phyloP scores from a whole-genome alignment of 2,888 invertebrate genomes.

The Pristionchus mayeri region DNA sequence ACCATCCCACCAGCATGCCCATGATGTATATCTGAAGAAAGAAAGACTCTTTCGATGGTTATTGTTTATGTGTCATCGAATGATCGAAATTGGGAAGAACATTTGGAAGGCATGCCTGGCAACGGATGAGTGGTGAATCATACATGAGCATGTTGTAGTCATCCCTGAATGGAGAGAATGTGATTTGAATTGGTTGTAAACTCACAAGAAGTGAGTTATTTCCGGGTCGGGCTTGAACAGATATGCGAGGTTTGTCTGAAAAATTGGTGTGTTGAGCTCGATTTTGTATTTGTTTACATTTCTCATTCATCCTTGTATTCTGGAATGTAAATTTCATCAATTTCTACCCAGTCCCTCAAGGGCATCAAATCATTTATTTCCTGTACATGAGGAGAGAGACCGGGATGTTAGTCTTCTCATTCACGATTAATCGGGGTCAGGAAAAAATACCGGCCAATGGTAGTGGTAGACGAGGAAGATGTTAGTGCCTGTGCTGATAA shows the following conservation, averaged over 20 bases:
- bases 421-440: too few relatives aligned
- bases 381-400: too few relatives aligned
- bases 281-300: too few relatives aligned
- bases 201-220: neutral
- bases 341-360: too few relatives aligned
- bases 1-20: constrained; percentile 52
- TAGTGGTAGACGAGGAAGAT: constrained; percentile 47
- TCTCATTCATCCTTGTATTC: too few relatives aligned
- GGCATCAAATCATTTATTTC: too few relatives aligned
- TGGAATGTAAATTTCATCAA: too few relatives aligned
- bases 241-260: constrained; percentile 3
- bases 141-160: constrained; percentile 51
- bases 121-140: constrained; percentile 51
- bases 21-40: constrained; percentile 50
- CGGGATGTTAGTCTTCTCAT: too few relatives aligned
- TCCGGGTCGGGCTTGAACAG: constrained; percentile 24
- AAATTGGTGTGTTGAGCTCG: neutral
- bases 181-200: too few relatives aligned
- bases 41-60: neutral
- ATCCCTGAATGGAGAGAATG: too few relatives aligned
- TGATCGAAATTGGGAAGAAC: too few relatives aligned
- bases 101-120: constrained; percentile 1
- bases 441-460: constrained; percentile 40
- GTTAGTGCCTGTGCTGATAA: constrained; percentile 49
- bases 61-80: too few relatives aligned